Base-by-base conservation (phyloP, 2,113 vertebrate species). In the Proteles cristata region DNA sequence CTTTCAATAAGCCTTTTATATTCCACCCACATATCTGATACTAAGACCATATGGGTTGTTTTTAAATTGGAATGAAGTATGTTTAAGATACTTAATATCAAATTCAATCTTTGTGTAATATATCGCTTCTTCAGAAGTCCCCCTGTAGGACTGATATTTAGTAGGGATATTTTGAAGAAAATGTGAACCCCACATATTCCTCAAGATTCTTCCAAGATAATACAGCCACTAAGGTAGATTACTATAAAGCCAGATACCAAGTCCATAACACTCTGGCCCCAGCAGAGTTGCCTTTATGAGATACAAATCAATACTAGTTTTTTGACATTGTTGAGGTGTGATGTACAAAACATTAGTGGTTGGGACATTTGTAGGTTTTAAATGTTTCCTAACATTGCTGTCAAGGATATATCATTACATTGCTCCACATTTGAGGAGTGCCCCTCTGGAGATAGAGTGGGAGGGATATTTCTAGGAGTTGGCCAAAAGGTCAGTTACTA, bases 381-480 rank as follows among this genome's bases (percentile, higher is more conserved):
- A 85, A 43, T 88, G 4, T 85, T 69, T 84, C 87, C 31, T 82
- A 66, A 55, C 33, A 84, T 63, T 21, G 0, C n/a, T 96, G 14
- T 61, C 23, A 79, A 43, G 21, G 39, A 28, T 82, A 83, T 48
- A 23, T 90, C 43, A 83, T 77, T 82, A 77, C 1, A 58, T 2
- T 69, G 3, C 8, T 95, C 2, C 35, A 28, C 0, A 10, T 91
- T 94, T 91, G 39, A 89, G 58, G 88, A 66, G 31, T 65, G 25
- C 74, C 26, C 61, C 61, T 88, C 71, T 66, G 35, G 35, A 93
- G 17, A 10, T 76, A 5, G 31, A 55, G 25, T 55, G 39, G 50
- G 35, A 89, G 50, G 4, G 25, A 23, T 94, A 88, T 90, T 93
- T 97, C 91, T 94, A 96, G 50, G 28, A 71, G 15, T 73, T 45